Evolutionary conservation across 2,888 invertebrate genomes (phyloP).

Genomic region (Yponomeuta cagnagella): DNA sequence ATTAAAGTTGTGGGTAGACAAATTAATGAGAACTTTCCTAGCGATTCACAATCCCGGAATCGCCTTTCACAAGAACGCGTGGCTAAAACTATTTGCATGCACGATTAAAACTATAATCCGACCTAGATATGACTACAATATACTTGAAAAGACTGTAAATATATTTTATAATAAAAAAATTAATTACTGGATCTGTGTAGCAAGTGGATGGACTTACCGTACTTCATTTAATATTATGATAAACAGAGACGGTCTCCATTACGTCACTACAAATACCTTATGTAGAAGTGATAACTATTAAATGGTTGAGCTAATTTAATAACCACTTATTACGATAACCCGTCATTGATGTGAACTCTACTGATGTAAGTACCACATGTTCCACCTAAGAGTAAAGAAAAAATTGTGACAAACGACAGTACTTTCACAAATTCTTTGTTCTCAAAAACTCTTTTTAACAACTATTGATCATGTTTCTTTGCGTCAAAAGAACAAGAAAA

Average conservation of each 20-base stretch:
- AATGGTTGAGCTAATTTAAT: neutral
- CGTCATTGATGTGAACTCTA: neutral
- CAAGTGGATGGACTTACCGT: neutral
- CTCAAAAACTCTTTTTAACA: neutral
- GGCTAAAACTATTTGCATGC: no score
- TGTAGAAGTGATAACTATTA: conserved; percentile 1
- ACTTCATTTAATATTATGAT: neutral
- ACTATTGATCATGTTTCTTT: neutral
- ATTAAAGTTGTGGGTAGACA: no score
- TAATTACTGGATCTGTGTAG: neutral
- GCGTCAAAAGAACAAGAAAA: neutral
- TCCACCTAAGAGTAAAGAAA: neutral
- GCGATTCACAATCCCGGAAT: no score
- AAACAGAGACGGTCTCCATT: neutral
- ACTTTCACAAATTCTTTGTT: conserved; percentile 14
- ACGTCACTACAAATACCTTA: neutral
- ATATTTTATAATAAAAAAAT: neutral
- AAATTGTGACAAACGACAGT: neutral
- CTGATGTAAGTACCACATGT: neutral
- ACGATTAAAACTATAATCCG: no score
- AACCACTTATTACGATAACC: neutral
- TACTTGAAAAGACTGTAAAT: neutral
- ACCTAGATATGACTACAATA: no score
- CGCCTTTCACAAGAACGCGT: no score
- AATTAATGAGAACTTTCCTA: no score